These are phyloP conservation scores for Strix aluco DNA, from an alignment of 2,113 vertebrate genomes.

Conservation along the genomic window DNA sequence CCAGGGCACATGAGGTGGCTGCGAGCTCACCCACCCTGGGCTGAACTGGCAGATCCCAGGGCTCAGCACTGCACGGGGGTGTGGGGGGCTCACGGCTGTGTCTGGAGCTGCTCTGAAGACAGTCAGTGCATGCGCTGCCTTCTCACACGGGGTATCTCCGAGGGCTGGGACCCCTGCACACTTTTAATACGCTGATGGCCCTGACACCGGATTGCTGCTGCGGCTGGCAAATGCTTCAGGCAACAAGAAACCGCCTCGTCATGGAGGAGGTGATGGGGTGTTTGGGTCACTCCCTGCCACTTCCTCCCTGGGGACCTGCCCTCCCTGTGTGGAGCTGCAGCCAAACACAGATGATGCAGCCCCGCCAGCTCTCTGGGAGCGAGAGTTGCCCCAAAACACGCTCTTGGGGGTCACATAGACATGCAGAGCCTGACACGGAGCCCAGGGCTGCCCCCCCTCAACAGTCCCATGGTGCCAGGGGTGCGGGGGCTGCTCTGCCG, in stretches of 20 bases:
- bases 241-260: rapidly evolving
- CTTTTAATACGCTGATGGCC: not conserved
- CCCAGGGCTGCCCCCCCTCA: not conserved
- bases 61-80: rapidly evolving
- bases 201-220: not conserved
- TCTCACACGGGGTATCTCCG: not conserved
- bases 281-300: not conserved
- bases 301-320: not conserved
- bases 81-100: not conserved
- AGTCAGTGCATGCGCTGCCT: not conserved
- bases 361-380: not conserved
- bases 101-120: not conserved
- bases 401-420: not conserved
- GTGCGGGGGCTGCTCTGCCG: rapidly evolving
- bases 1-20: not conserved
- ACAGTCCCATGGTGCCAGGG: rapidly evolving
- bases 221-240: not conserved
- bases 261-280: not conserved
- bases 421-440: rapidly evolving
- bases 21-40: no score
- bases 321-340: not conserved
- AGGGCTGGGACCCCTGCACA: not conserved
- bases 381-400: rapidly evolving
- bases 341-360: not conserved
- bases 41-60: rapidly evolving